Evolutionary conservation across 2,888 invertebrate genomes (phyloP).

Genomic region (Agrypnus murinus): DNA sequence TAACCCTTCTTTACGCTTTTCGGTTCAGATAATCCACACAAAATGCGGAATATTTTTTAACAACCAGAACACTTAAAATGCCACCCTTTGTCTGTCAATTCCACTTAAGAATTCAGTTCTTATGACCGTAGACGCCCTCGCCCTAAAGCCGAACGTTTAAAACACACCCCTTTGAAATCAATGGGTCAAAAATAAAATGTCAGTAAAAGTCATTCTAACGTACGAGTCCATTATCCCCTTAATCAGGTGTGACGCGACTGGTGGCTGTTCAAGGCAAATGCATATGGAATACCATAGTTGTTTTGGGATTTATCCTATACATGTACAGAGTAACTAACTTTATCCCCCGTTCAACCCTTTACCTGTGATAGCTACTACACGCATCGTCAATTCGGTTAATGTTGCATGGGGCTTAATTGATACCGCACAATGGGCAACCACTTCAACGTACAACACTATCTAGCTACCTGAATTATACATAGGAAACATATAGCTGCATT

Average conservation of each 20-base stretch:
- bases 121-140: conserved; percentile 16
- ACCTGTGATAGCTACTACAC: conserved; percentile 23
- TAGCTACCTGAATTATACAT: conserved; percentile 26
- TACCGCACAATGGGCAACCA: conserved; percentile 36
- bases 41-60: conserved; percentile 21
- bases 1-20: conserved; percentile 26
- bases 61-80: conserved; percentile 16
- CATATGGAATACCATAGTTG: conserved; percentile 1
- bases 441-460: conserved; percentile 30
- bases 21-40: conserved; percentile 16
- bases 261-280: conserved; percentile 17
- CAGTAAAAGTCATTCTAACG: background rate
- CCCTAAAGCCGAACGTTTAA: conserved; percentile 10
- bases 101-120: conserved; percentile 24
- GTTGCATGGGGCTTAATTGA: conserved; percentile 47
- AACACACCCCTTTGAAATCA: conserved; percentile 6
- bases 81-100: conserved; percentile 20
- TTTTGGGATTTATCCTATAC: conserved; percentile 11
- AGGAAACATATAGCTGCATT: conserved; percentile 30
- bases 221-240: background rate
- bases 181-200: conserved; percentile 13
- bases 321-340: conserved; percentile 8
- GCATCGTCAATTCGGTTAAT: conserved; percentile 43
- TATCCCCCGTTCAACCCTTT: conserved; percentile 22
- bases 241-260: conserved; percentile 10